These are phyloP conservation scores for Eudorcas thomsonii DNA, from an alignment of 2,113 vertebrate species.

Conservation along the genomic window DNA sequence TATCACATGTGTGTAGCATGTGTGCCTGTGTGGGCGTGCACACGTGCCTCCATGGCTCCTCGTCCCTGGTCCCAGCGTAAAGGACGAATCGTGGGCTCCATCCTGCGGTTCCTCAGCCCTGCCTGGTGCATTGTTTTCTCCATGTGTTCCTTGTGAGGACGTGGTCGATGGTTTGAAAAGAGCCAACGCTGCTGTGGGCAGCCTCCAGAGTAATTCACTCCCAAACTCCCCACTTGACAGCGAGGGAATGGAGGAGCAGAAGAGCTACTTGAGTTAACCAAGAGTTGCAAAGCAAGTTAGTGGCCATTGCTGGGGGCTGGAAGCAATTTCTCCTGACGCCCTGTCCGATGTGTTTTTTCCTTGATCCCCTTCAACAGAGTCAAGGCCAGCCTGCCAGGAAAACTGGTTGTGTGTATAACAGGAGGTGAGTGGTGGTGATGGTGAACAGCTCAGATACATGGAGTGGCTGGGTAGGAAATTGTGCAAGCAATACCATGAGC, in stretches of 20 bases:
- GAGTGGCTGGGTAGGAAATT: fast-evolving
- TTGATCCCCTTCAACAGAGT: not conserved
- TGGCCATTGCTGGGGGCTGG: not conserved
- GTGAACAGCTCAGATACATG: not conserved
- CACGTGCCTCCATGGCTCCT: fast-evolving
- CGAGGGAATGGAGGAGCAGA: not conserved
- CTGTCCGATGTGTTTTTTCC: not conserved
- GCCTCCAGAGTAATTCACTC: not conserved
- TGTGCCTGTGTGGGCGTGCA: not conserved
- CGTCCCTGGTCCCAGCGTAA: fast-evolving
- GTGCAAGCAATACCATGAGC: not conserved
- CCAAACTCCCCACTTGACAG: fast-evolving
- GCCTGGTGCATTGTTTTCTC: fast-evolving
- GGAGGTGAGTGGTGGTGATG: not conserved
- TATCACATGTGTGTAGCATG: fast-evolving
- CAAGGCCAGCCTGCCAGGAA: not conserved
- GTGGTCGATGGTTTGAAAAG: fast-evolving
- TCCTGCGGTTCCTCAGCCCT: not conserved
- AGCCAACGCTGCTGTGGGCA: fast-evolving
- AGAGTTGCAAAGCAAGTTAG: not conserved
- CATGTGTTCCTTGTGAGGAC: fast-evolving
- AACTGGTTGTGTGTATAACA: not conserved
- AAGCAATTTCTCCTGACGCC: not conserved
- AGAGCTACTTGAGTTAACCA: no score
- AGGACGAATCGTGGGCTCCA: fast-evolving